A percentile compares a stretch with the other conserved stretches of the same genome.
Evolutionary conservation across 2,797 vertebrate genomes (phyloP).

Genomic region (Dallia pectoralis): DNA sequence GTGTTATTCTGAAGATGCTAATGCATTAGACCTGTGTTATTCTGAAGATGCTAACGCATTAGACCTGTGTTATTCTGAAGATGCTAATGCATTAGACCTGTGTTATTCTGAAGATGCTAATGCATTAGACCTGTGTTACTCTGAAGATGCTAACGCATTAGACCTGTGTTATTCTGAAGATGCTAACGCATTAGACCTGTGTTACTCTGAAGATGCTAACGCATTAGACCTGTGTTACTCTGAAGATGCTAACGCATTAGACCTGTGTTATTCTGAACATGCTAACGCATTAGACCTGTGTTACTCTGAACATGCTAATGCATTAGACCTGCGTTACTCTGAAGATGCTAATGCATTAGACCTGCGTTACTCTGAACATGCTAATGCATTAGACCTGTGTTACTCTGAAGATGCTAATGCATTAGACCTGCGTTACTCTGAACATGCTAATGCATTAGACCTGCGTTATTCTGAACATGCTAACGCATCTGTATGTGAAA

Average conservation of each 20-base stretch:
- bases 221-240: slow-evolving; percentile 22
- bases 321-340: too few species aligned
- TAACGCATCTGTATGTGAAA: too few species aligned
- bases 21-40: too few species aligned
- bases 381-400: slow-evolving; percentile 18
- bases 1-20: slow-evolving; percentile 21
- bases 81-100: slow-evolving; percentile 18
- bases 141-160: slow-evolving; percentile 15
- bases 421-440: slow-evolving; percentile 22
- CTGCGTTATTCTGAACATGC: slow-evolving; percentile 15
- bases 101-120: too few species aligned
- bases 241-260: slow-evolving; percentile 16
- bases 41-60: slow-evolving; percentile 12
- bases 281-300: slow-evolving; percentile 21
- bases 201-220: too few species aligned
- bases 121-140: slow-evolving; percentile 20
- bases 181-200: slow-evolving; percentile 18
- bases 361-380: slow-evolving; percentile 15
- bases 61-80: too few species aligned
- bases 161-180: too few species aligned
- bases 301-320: slow-evolving; percentile 20
- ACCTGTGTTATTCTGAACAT: slow-evolving; percentile 17
- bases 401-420: too few species aligned
- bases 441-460: slow-evolving; percentile 22
- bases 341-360: slow-evolving; percentile 22